These are phyloP conservation scores for Pygoscelis adeliae DNA, from an alignment of 2,113 vertebrate genomes.

Conservation along the genomic window DNA sequence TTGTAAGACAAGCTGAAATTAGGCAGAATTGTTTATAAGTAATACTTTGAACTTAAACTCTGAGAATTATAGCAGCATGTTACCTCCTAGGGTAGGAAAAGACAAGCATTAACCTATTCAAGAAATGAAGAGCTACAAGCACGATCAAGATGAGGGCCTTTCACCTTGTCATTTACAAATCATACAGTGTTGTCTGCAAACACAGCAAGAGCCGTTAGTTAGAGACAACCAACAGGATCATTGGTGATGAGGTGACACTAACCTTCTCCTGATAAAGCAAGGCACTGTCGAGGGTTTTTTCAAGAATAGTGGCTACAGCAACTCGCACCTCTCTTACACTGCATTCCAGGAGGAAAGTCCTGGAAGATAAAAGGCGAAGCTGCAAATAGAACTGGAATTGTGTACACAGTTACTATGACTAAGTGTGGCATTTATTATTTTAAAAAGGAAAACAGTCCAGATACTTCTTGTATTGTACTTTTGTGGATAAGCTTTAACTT, in stretches of 20 bases:
- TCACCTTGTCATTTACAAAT: not conserved
- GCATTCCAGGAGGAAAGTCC: constrained; percentile 94
- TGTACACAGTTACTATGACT: not conserved
- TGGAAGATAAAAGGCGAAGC: constrained; percentile 59
- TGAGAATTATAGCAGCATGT: not conserved
- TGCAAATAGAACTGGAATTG: constrained; percentile 26
- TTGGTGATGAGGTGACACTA: not conserved
- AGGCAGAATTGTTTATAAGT: not conserved
- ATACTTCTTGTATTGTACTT: not conserved
- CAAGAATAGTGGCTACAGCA: constrained; percentile 93
- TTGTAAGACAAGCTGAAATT: constrained; percentile 37
- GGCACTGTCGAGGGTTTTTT: constrained; percentile 95
- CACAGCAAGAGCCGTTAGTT: not conserved
- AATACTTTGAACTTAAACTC: not conserved
- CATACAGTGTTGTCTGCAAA: not conserved
- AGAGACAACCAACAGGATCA: not conserved
- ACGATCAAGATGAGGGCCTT: not conserved
- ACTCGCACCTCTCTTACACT: constrained; percentile 92
- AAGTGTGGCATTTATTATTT: not conserved
- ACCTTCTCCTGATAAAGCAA: constrained; percentile 92
- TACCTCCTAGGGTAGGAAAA: not conserved
- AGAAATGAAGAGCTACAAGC: not conserved
- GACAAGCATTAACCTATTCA: not conserved
- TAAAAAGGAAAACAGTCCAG: not conserved
- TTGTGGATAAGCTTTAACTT: not conserved